Conservation (phyloP, 2,888 invertebrate species). For the Eupithecia pulchellata region DNA sequence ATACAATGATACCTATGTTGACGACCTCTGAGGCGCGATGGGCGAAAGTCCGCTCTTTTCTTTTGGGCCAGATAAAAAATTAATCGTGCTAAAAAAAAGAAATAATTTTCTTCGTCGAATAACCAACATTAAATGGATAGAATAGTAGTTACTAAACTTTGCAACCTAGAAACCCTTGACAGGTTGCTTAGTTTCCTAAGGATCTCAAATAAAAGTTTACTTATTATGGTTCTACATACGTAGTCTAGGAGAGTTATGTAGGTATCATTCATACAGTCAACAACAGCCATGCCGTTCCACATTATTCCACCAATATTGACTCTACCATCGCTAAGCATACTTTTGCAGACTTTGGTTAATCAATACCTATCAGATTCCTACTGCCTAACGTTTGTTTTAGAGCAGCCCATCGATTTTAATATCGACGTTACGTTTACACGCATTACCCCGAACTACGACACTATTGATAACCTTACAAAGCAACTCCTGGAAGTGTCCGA, state of each 20-base stretch:
- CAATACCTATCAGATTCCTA: conserved; percentile 64
- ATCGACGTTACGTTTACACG: conserved; percentile 54
- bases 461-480: conserved; percentile 49
- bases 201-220: conserved; percentile 1
- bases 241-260: background rate
- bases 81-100: too few species aligned
- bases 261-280: conserved; percentile 11
- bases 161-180: background rate
- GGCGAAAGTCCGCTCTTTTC: too few species aligned
- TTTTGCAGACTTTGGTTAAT: conserved; percentile 64
- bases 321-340: conserved; percentile 59
- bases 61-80: too few species aligned
- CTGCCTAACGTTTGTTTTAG: conserved; percentile 69
- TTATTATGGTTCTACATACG: background rate
- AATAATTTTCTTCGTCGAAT: background rate
- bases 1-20: too few species aligned
- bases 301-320: conserved; percentile 29
- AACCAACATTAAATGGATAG: too few species aligned
- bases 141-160: conserved; percentile 1
- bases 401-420: conserved; percentile 53
- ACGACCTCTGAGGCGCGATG: too few species aligned
- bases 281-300: conserved; percentile 31
- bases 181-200: background rate
- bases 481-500: conserved; percentile 67
- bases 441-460: conserved; percentile 52